Percentiles rank a stretch among this genome's conserved stretches.
phyloP scores from a whole-genome alignment of 1,140 invertebrate species.

The Cephus cinctus region DNA sequence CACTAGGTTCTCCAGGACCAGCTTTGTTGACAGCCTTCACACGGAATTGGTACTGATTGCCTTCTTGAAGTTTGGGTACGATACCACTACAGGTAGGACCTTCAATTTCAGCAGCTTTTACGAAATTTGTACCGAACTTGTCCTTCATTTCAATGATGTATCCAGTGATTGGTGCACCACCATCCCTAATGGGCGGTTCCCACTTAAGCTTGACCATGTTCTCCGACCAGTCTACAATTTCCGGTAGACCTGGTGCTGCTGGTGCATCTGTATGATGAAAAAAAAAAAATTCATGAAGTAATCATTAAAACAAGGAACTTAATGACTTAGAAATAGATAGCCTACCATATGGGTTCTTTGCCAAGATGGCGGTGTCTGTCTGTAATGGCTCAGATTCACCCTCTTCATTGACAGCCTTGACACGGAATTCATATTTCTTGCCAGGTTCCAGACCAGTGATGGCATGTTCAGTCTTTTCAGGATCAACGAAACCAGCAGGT shows the following conservation, averaged over 20 bases:
- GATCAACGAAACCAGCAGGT: constrained; percentile 83
- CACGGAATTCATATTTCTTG: constrained; percentile 92
- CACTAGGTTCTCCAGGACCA: constrained; percentile 91
- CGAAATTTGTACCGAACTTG: constrained; percentile 66
- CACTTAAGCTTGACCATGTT: constrained; percentile 92
- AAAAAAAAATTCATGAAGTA: constrained; percentile 9
- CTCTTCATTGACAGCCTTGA: constrained; percentile 93
- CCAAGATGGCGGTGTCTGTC: constrained; percentile 79
- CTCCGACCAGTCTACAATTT: constrained; percentile 91
- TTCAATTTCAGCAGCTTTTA: constrained; percentile 74
- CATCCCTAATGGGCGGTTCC: constrained; percentile 93
- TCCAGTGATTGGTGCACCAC: constrained; percentile 92
- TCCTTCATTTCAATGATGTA: constrained; percentile 90
- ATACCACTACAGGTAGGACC: constrained; percentile 78
- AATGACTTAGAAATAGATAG: constrained; percentile 1
- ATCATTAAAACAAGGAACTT: neutral
- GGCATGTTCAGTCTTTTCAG: constrained; percentile 81
- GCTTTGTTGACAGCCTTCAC: constrained; percentile 95
- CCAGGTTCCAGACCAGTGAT: constrained; percentile 88
- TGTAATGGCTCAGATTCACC: constrained; percentile 93
- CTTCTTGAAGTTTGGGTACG: constrained; percentile 88
- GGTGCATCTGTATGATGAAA: constrained; percentile 66
- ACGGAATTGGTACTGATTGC: constrained; percentile 94
- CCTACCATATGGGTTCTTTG: constrained; percentile 94
- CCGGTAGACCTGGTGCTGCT: constrained; percentile 85